A percentile compares a stretch with the other conserved stretches of the same genome.
Conservation (phyloP, 2,888 invertebrate species). For the Pollenia labialis region DNA sequence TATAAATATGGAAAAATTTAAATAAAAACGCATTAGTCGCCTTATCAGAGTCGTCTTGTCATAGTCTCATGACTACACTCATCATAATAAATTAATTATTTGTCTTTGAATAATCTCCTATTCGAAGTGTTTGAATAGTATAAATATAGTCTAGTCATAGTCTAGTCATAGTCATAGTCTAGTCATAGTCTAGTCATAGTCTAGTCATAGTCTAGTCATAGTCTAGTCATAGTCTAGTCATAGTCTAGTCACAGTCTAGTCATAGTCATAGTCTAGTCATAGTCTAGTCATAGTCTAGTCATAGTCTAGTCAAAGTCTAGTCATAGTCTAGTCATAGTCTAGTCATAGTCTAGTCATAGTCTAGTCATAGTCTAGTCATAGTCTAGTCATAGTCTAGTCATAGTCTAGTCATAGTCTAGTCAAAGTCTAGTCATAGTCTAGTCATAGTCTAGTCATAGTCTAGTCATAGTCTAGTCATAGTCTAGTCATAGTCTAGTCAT, state of each 20-base stretch:
- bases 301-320: constrained; percentile 15
- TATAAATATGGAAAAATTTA: no score
- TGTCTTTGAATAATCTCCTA: no score
- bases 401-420: constrained; percentile 17
- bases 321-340: constrained; percentile 17
- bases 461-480: neutral
- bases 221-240: constrained; percentile 13
- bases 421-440: constrained; percentile 12
- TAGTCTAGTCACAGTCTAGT: constrained; percentile 15
- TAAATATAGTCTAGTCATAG: no score
- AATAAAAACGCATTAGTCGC: no score
- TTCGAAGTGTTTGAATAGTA: no score
- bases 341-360: constrained; percentile 17
- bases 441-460: constrained; percentile 17
- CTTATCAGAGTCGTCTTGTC: no score
- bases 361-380: constrained; percentile 17
- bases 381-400: constrained; percentile 17
- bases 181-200: constrained; percentile 15
- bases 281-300: constrained; percentile 17
- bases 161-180: neutral
- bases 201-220: constrained; percentile 12
- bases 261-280: constrained; percentile 15
- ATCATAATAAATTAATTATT: no score
- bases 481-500: neutral
- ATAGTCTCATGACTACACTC: no score